A percentile compares a stretch with the other conserved stretches of the same genome.
Evolutionary conservation across 2,113 vertebrate species (phyloP).

Genomic region (Notiomystis cincta): DNA sequence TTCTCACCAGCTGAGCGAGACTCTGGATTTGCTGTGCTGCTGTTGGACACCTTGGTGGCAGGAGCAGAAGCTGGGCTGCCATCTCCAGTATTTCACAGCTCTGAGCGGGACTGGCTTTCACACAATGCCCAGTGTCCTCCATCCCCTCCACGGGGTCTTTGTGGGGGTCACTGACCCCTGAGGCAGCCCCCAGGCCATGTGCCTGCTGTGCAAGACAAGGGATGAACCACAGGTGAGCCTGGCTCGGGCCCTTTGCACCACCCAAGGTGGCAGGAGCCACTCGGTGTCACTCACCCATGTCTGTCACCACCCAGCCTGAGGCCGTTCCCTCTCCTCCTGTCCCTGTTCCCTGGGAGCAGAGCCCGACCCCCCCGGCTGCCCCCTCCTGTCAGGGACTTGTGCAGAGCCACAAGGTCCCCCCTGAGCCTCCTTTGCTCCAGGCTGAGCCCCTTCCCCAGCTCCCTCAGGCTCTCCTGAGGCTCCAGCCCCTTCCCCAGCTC

Average conservation of each 20-base stretch:
- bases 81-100: background rate
- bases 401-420: background rate
- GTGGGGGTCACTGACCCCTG: background rate
- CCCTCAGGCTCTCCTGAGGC: background rate
- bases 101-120: background rate
- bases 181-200: background rate
- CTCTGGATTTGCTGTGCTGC: background rate
- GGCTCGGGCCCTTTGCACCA: background rate
- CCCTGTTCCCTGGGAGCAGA: background rate
- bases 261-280: background rate
- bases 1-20: background rate
- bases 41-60: background rate
- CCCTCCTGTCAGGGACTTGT: background rate
- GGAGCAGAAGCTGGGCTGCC: background rate
- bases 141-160: background rate
- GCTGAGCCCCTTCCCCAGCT: background rate
- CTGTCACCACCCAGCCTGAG: background rate
- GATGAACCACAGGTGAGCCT: background rate
- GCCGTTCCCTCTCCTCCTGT: fast-evolving
- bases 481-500: background rate
- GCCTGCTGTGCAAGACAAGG: background rate
- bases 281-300: fast-evolving
- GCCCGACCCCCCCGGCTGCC: background rate
- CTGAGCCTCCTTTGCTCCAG: background rate
- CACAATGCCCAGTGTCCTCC: background rate